phyloP scores from a whole-genome alignment of 2,888 invertebrate genomes.

The Standfussiana lucernea region DNA sequence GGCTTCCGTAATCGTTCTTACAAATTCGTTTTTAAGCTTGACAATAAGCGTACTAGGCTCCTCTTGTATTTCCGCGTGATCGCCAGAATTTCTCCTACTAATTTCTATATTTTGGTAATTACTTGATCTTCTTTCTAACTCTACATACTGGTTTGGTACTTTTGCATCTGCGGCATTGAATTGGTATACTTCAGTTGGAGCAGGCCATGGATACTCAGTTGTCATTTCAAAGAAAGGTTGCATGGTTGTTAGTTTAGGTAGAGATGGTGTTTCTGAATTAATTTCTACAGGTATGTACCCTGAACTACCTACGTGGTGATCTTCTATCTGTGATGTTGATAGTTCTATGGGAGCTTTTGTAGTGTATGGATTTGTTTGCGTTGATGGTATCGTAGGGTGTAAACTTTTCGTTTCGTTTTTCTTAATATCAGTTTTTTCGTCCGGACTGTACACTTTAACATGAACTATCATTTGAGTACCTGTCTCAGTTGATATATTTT shows the following conservation, averaged over 20 bases:
- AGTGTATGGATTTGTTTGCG: slow-evolving; percentile 67
- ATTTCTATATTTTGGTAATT: slow-evolving; percentile 56
- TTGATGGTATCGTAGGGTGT: slow-evolving; percentile 47
- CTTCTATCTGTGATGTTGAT: slow-evolving; percentile 82
- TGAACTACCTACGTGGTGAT: slow-evolving; percentile 85
- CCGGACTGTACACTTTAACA: slow-evolving; percentile 91
- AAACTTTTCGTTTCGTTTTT: slow-evolving; percentile 63
- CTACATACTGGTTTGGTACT: slow-evolving; percentile 80
- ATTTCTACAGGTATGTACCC: slow-evolving; percentile 81
- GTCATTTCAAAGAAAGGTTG: slow-evolving; percentile 74
- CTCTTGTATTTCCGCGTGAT: slow-evolving; percentile 44
- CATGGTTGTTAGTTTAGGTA: slow-evolving; percentile 70
- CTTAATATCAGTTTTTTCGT: slow-evolving; percentile 63
- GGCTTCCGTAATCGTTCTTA: slow-evolving; percentile 64
- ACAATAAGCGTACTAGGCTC: slow-evolving; percentile 74
- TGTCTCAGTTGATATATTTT: slow-evolving; percentile 59
- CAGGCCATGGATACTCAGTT: slow-evolving; percentile 73
- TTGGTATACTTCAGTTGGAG: slow-evolving; percentile 80
- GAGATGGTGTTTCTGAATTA: slow-evolving; percentile 48
- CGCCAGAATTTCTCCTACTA: slow-evolving; percentile 54
- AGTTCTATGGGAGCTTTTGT: slow-evolving; percentile 74
- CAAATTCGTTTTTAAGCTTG: slow-evolving; percentile 78
- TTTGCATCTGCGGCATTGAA: slow-evolving; percentile 86
- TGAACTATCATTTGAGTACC: slow-evolving; percentile 92
- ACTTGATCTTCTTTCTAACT: slow-evolving; percentile 65